These are phyloP conservation scores for Pedetes capensis DNA, from an alignment of 2,113 vertebrate genomes.

Conservation along the genomic window DNA sequence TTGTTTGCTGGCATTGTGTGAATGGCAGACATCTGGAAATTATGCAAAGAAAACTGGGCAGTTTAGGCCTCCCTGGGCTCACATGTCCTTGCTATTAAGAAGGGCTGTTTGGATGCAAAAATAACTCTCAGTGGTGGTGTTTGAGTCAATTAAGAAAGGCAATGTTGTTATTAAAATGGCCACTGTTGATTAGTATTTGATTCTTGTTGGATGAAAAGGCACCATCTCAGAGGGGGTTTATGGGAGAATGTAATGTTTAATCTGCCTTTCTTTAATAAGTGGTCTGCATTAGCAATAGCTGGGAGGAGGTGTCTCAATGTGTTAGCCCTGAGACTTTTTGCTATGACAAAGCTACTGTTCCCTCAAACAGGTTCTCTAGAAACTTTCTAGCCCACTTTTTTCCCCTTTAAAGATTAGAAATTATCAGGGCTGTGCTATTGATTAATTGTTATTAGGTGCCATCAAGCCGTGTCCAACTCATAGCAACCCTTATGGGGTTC, in stretches of 20 bases:
- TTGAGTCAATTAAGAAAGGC: conserved; percentile 40
- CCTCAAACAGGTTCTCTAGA: neutral
- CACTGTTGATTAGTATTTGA: neutral
- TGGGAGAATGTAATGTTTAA: neutral
- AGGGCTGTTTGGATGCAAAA: conserved; percentile 15
- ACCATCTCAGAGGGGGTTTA: neutral
- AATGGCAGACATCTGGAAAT: conserved; percentile 20
- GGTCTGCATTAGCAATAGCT: neutral
- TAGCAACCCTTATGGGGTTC: too few relatives aligned
- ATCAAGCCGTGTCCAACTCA: too few relatives aligned
- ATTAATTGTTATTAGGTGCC: too few relatives aligned
- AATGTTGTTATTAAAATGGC: conserved; percentile 40
- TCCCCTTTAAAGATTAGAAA: neutral
- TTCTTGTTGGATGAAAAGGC: conserved; percentile 13
- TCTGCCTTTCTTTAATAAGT: neutral
- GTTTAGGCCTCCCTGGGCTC: neutral
- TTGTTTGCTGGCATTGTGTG: neutral
- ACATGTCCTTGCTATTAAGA: neutral
- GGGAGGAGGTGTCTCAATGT: neutral
- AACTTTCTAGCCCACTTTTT: neutral
- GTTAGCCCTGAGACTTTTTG: neutral
- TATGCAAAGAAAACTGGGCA: neutral
- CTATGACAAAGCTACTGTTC: neutral
- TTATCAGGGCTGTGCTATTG: too few relatives aligned
- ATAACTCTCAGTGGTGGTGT: neutral